Evolutionary conservation across 2,797 vertebrate species (phyloP).

Genomic region (Leptoclinus maculatus): DNA sequence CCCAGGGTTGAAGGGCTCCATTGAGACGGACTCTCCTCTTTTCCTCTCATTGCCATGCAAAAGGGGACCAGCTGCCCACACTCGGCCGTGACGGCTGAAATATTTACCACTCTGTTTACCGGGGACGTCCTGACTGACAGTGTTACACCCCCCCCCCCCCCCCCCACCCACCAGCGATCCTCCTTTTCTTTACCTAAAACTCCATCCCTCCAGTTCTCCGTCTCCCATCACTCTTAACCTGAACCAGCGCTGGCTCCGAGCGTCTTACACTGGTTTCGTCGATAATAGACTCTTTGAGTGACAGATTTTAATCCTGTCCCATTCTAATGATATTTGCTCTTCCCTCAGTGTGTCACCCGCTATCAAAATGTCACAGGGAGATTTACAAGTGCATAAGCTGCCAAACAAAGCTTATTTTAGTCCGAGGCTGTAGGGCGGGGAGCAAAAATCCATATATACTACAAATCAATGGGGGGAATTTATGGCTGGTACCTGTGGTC

Average conservation of each 20-base stretch:
- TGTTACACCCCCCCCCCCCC: background rate
- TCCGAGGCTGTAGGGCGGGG: conserved; percentile 49
- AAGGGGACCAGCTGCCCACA: conserved; percentile 84
- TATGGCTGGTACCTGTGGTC: conserved; percentile 71
- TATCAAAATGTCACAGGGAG: conserved; percentile 86
- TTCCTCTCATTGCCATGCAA: conserved; percentile 85
- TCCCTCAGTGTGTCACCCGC: conserved; percentile 64
- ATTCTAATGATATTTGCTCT: conserved; percentile 81
- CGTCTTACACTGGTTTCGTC: conserved; percentile 46
- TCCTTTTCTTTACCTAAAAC: conserved; percentile 38
- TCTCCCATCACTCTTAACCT: conserved; percentile 19
- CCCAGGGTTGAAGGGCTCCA: conserved; percentile 83
- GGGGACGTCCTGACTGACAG: conserved; percentile 74
- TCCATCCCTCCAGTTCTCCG: conserved; percentile 8
- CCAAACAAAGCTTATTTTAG: conserved; percentile 85
- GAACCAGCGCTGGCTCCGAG: conserved; percentile 29
- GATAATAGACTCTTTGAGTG: conserved; percentile 80
- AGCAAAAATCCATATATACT: conserved; percentile 76
- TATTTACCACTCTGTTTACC: conserved; percentile 86
- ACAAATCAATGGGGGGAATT: conserved; percentile 80
- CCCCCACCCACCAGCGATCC: background rate
- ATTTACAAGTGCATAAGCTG: conserved; percentile 79
- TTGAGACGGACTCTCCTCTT: conserved; percentile 78
- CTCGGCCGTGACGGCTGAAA: conserved; percentile 86
- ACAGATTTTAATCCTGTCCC: conserved; percentile 76